Evolutionary conservation across 2,113 vertebrate genomes (phyloP).

Genomic region (Tauraco erythrolophus): DNA sequence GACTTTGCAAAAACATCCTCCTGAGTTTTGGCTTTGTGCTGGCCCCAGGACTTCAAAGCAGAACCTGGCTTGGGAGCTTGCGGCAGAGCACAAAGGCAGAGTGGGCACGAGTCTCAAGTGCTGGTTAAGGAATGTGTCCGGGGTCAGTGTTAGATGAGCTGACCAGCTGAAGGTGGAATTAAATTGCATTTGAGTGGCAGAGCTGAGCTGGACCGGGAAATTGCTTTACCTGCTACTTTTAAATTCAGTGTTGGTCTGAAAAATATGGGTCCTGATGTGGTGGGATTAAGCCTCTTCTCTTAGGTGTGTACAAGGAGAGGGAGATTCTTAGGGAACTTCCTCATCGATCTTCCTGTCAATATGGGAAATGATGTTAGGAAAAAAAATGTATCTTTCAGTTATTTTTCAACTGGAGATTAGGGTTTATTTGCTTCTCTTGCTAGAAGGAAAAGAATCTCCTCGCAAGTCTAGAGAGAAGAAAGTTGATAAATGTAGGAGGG

Average conservation of each 20-base stretch:
- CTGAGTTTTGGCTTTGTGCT: background rate
- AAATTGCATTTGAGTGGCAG: background rate
- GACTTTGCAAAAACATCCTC: background rate
- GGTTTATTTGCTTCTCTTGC: background rate
- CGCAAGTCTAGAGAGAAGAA: background rate
- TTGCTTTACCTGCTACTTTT: background rate
- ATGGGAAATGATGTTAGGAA: background rate
- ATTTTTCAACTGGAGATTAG: background rate
- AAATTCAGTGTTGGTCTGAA: background rate
- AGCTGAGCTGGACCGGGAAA: background rate
- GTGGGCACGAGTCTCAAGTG: background rate
- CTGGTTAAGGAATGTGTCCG: background rate
- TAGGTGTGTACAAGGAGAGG: background rate
- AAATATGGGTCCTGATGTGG: background rate
- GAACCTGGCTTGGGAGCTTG: background rate
- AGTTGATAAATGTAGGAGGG: background rate
- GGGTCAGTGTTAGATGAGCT: background rate
- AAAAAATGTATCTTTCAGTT: rapidly evolving
- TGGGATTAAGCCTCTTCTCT: background rate
- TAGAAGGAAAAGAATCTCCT: background rate
- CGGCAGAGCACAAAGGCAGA: background rate
- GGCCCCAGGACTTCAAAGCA: background rate
- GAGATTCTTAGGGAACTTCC: background rate
- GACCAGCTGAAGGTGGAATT: background rate
- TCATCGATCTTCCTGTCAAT: background rate